Base-by-base conservation (phyloP, 2,797 vertebrate species). In the Spea hammondii region DNA sequence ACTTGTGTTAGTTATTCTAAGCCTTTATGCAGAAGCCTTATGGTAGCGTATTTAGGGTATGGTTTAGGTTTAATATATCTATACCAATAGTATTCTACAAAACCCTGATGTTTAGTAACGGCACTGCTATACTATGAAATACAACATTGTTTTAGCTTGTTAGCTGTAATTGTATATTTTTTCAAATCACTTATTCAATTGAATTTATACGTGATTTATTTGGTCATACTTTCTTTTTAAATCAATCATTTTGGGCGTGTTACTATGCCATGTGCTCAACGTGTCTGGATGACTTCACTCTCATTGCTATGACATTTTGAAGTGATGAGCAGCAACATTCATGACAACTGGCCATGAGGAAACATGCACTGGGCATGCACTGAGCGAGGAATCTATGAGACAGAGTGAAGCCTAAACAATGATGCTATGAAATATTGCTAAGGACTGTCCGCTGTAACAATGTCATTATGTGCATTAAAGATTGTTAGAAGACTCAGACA, bases 381-480 rank as follows among this genome's bases (percentile, higher is more conserved):
- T 12, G 8, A 54, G 11, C 57, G 6, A 60, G 62, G 44, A 79
- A 59, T 32, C 2, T 11, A 66, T 66, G 7, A 76, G 13, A 17
- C 14, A 49, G 5, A 57, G 65, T 70, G 17, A 75, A 17, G 32
- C 13, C 46, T 65, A 10, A 68, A 5, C 51, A 75, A 74, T 75
- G 48, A 78, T 46, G 14, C 67, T 55, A 50, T 44, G 51, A 32
- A 8, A 5, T 65, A 74, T 55, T 65, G 49, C 2, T 71, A 79
- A 47, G 65, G 51, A 44, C 54, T 44, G n/a, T 64, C 64, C 51
- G 70, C 55, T 47, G 13, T 32, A 62, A 62, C 32, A 32, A 65
- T 9, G 44, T 65, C 67, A 80, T 75, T 70, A 80, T 65, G 13
- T 54, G 32, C 53, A 64, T 70, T 79, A 72, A 60, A 2, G 10